phyloP scores from a whole-genome alignment of 2,113 vertebrate species.

The Poecilia latipinna region DNA sequence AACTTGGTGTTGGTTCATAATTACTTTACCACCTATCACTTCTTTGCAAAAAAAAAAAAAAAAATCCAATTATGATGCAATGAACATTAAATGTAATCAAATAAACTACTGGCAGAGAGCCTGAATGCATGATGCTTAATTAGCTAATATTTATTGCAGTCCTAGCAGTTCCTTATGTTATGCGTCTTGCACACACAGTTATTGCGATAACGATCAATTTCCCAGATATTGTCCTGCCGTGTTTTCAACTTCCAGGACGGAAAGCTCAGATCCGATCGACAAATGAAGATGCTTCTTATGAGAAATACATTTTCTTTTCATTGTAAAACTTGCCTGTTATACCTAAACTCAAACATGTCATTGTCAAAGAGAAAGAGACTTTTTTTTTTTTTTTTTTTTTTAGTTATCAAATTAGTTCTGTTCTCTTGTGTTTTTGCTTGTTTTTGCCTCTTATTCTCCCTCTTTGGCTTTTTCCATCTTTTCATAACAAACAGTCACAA shows the following conservation, averaged over 20 bases:
- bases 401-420: slow-evolving; percentile 37
- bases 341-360: background rate
- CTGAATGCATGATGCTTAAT: background rate
- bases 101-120: too few species aligned
- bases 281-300: slow-evolving; percentile 29
- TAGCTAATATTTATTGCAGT: background rate
- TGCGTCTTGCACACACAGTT: background rate
- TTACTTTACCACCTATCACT: too few species aligned
- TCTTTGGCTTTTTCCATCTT: slow-evolving; percentile 39
- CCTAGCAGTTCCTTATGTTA: background rate
- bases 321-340: background rate
- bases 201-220: slow-evolving; percentile 27
- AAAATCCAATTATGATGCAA: background rate
- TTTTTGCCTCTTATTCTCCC: slow-evolving; percentile 18
- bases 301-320: background rate
- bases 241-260: slow-evolving; percentile 39
- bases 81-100: background rate
- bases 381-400: slow-evolving; percentile 6
- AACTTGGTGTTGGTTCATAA: background rate
- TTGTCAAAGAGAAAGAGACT: background rate
- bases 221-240: slow-evolving; percentile 39
- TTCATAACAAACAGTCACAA: slow-evolving; percentile 17
- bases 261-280: slow-evolving; percentile 18
- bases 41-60: background rate
- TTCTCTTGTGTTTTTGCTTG: slow-evolving; percentile 15